Evolutionary conservation across 2,113 vertebrate genomes (phyloP).

Genomic region (Megalops atlanticus): DNA sequence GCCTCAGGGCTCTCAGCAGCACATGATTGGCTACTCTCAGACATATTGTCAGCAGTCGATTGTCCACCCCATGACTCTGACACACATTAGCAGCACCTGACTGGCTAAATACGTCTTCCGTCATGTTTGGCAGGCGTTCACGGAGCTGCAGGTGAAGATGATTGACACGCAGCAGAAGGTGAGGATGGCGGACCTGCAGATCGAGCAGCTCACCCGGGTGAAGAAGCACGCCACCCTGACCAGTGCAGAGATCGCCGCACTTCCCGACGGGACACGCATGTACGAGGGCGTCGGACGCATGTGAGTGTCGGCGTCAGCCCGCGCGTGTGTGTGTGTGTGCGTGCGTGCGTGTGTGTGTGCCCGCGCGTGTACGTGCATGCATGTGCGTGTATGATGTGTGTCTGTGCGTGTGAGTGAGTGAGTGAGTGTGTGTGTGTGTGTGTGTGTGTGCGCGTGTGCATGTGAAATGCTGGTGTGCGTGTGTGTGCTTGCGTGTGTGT

Average conservation of each 20-base stretch:
- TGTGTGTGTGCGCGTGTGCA: neutral
- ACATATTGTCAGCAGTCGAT: too few relatives aligned
- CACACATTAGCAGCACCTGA: too few relatives aligned
- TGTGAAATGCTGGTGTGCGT: too few relatives aligned
- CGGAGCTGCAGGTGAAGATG: conserved; percentile 92
- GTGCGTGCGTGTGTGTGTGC: too few relatives aligned
- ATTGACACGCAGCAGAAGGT: conserved; percentile 96
- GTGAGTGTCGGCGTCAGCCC: conserved; percentile 70
- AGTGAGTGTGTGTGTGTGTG: neutral
- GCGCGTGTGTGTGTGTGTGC: neutral
- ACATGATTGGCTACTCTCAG: too few relatives aligned
- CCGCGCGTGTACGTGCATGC: neutral
- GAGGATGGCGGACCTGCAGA: conserved; percentile 92
- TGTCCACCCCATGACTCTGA: too few relatives aligned
- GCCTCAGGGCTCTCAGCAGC: too few relatives aligned
- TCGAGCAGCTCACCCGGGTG: conserved; percentile 87
- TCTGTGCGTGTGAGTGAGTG: too few relatives aligned
- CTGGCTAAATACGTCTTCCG: too few relatives aligned
- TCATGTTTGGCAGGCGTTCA: conserved; percentile 84
- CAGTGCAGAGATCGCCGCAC: conserved; percentile 78
- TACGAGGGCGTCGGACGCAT: conserved; percentile 96
- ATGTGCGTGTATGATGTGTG: too few relatives aligned
- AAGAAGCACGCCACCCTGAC: conserved; percentile 92
- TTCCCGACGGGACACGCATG: conserved; percentile 85
- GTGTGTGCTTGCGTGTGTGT: neutral